Evolutionary conservation across 2,888 invertebrate genomes (phyloP).

Genomic region (Cephus sareptanus): DNA sequence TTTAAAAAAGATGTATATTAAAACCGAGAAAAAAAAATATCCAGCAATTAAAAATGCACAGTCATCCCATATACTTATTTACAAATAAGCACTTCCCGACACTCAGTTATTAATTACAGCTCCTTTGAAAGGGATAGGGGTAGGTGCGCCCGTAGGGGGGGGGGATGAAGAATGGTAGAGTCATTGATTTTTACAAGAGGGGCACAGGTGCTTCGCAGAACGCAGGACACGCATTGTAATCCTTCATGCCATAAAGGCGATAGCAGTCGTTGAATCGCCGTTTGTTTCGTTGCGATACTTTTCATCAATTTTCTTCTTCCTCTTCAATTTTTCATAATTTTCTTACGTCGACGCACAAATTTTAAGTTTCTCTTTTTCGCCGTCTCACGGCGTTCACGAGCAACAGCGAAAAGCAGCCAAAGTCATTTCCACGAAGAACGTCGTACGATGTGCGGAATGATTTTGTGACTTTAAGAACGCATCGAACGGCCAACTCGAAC

Average conservation of each 20-base stretch:
- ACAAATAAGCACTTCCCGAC: background rate
- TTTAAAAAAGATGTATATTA: background rate
- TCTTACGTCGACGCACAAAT: slow-evolving; percentile 1
- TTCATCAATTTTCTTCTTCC: background rate
- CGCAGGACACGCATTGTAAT: background rate
- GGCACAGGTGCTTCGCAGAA: background rate
- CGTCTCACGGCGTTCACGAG: background rate
- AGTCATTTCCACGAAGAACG: background rate
- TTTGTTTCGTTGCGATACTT: background rate
- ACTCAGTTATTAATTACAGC: background rate
- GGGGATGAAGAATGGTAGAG: background rate
- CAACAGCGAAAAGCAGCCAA: background rate
- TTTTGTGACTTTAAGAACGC: background rate
- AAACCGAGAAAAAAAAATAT: background rate
- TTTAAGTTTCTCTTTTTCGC: background rate
- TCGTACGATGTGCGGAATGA: background rate
- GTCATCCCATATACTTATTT: background rate
- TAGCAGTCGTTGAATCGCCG: background rate
- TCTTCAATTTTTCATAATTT: background rate
- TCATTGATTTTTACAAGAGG: slow-evolving; percentile 1
- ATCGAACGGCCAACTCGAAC: background rate
- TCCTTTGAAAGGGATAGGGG: background rate
- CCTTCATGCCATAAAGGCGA: background rate
- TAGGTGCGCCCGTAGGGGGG: background rate
- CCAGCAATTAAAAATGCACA: background rate